phyloP scores from a whole-genome alignment of 1,140 invertebrate genomes.

The Daktulosphaira vitifoliae region DNA sequence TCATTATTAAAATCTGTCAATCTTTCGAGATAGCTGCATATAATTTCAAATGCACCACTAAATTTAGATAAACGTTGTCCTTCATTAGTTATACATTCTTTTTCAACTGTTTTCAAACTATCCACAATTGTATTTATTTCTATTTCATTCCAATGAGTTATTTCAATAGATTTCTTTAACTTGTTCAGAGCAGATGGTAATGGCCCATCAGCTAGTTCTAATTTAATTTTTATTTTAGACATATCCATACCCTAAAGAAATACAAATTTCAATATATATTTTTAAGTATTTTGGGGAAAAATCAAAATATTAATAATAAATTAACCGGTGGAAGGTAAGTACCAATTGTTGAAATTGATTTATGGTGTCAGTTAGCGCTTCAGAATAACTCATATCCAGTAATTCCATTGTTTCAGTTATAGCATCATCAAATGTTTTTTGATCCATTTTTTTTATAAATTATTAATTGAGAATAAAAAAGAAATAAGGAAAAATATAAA shows the following conservation, averaged over 20 bases:
- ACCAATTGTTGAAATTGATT: slow-evolving; percentile 17
- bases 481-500: too few relatives aligned
- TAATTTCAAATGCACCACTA: slow-evolving; percentile 4
- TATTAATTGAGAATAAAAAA: too few relatives aligned
- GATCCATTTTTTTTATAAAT: slow-evolving; percentile 5
- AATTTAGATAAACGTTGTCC: slow-evolving; percentile 4
- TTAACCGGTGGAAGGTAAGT: too few relatives aligned
- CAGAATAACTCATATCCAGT: slow-evolving; percentile 12
- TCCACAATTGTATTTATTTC: neutral
- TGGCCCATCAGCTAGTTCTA: neutral
- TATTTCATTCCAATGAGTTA: neutral
- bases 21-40: slow-evolving; percentile 6
- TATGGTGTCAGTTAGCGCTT: slow-evolving; percentile 15
- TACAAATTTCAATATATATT: neutral
- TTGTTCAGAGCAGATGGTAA: neutral
- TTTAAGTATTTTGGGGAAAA: too few relatives aligned
- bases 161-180: neutral
- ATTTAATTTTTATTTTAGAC: neutral
- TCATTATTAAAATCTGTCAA: neutral
- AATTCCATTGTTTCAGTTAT: slow-evolving; percentile 17
- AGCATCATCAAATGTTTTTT: slow-evolving; percentile 4
- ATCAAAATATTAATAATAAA: too few relatives aligned
- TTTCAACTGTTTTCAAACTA: neutral
- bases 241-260: slow-evolving; percentile 6
- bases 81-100: neutral